Evolutionary conservation across 1,140 invertebrate genomes (phyloP).

Genomic region (Calosoma granatense): DNA sequence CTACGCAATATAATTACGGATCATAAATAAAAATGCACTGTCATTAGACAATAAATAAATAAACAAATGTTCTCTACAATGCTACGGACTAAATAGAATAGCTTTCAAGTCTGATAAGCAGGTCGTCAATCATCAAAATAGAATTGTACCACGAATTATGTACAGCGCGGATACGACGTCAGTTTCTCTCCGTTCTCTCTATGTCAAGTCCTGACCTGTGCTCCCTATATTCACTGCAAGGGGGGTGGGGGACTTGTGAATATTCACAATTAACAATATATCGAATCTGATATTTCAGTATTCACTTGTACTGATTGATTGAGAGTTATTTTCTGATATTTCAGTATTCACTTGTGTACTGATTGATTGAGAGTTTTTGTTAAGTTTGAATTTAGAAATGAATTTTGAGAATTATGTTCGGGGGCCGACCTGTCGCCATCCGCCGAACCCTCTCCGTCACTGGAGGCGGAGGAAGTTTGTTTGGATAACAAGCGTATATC

Average conservation of each 20-base stretch:
- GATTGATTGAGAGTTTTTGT: not conserved
- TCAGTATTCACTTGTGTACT: not conserved
- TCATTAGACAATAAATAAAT: not conserved
- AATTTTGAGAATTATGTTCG: no score
- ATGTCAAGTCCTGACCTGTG: not conserved
- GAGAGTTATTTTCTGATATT: not conserved
- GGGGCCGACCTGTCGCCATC: slow-evolving; percentile 64
- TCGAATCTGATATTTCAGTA: no score
- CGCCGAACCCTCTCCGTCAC: slow-evolving; percentile 79
- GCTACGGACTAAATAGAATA: not conserved
- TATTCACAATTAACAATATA: no score
- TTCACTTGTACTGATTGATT: no score
- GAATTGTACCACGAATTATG: not conserved
- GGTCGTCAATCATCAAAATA: not conserved
- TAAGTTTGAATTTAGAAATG: no score
- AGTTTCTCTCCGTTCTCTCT: slow-evolving; percentile 3
- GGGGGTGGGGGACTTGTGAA: no score
- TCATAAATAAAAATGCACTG: slow-evolving; percentile 6
- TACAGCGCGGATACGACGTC: not conserved
- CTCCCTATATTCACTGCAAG: no score
- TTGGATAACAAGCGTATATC: slow-evolving; percentile 69
- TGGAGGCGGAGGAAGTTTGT: slow-evolving; percentile 79
- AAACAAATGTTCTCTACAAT: not conserved
- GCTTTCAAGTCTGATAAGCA: not conserved
- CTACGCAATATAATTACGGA: not conserved